Percentiles rank a stretch among this genome's conserved stretches.
Evolutionary conservation across 1,140 invertebrate species (phyloP).

Genomic region (Palaemon carinicauda): DNA sequence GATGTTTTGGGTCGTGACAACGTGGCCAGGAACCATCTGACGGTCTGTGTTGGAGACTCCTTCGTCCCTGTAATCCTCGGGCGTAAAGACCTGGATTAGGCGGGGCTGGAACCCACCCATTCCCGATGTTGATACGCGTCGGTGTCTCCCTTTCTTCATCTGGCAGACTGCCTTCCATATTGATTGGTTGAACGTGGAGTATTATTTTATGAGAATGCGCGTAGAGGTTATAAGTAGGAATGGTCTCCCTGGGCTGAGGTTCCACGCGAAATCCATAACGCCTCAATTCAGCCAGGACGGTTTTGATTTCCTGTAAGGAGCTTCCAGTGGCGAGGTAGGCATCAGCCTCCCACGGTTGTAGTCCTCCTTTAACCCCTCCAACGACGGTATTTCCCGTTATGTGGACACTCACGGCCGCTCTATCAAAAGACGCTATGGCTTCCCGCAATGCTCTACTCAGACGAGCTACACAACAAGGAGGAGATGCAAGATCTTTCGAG

Average conservation of each 20-base stretch:
- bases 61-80: slow-evolving; percentile 62
- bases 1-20: slow-evolving; percentile 57
- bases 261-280: slow-evolving; percentile 48
- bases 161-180: slow-evolving; percentile 41
- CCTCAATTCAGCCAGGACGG: slow-evolving; percentile 13
- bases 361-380: slow-evolving; percentile 62
- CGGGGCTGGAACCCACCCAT: slow-evolving; percentile 61
- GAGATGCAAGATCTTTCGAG: slow-evolving; percentile 29
- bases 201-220: not conserved
- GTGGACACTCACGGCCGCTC: slow-evolving; percentile 59
- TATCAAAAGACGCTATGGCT: slow-evolving; percentile 15
- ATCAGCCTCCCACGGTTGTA: slow-evolving; percentile 63
- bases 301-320: not conserved
- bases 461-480: slow-evolving; percentile 59
- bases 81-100: slow-evolving; percentile 63
- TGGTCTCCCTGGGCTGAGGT: not conserved
- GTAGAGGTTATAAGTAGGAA: not conserved
- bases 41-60: slow-evolving; percentile 60
- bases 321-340: slow-evolving; percentile 57
- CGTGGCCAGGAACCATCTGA: slow-evolving; percentile 29
- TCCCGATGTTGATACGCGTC: slow-evolving; percentile 60
- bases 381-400: slow-evolving; percentile 61
- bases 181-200: not conserved
- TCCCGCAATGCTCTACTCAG: slow-evolving; percentile 45
- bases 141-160: slow-evolving; percentile 37